Base-by-base conservation (phyloP, 2,113 vertebrate genomes). In the Gambusia affinis region DNA sequence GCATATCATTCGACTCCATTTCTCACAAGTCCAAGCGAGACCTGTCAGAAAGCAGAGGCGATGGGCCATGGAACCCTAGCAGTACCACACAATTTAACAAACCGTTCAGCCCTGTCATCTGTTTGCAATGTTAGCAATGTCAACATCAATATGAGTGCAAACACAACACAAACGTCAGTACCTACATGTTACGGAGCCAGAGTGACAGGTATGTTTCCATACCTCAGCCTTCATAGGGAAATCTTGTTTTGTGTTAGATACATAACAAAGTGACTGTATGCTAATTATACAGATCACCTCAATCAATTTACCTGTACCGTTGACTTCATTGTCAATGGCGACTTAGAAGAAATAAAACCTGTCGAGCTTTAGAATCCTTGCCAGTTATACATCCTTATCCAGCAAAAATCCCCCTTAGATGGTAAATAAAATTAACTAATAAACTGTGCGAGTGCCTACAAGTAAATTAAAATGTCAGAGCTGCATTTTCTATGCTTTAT, bases 91-190 rank as follows among this genome's bases (percentile, higher is more conserved):
- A 35, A 60, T 75, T 60, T 51, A n/a, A 65, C 78, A 75, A 70
- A 80, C 81, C 72, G 85, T 67, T 81, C 65, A 4, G 37, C 62
- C 65, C 70, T 15, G 67, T 72, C 79, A 83, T 80, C 31, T 66
- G 70, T 76, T 67, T 61, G 63, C 62, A 29, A 37, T 83, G 87
- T 73, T 80, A 54, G 69, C 80, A 82, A 82, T 86, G 76, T 87
- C 88, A 89, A 90, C 87, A 91, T 82, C 14, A 4, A 44, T 29
- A 4, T 80, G 73, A 54, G 66, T 86, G 79, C 82, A 85, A 76
- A 76, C 30, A 24, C 85, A 89, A 89, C 68, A 92, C 37, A 79
- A 85, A 85, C 42, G 42, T 29, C 42, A 39, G 33, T 0, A 70
- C 61, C 37, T 64, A 72, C 70, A 80, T 65, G 63, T 80, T 60